Evolutionary conservation across 1,140 invertebrate genomes (phyloP).

Genomic region (Glomeris maerens): DNA sequence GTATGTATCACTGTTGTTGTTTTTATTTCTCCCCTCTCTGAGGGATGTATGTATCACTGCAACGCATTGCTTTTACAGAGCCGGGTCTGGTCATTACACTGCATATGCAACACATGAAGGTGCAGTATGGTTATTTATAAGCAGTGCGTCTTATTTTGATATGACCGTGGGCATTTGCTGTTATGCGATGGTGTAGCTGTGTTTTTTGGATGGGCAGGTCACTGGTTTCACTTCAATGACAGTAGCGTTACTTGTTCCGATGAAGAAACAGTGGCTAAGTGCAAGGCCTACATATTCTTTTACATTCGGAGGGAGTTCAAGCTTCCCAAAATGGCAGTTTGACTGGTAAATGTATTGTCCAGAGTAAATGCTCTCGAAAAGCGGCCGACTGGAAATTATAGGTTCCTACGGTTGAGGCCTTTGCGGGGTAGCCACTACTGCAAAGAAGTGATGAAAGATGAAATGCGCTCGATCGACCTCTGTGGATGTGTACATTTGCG

Average conservation of each 20-base stretch:
- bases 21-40: neutral
- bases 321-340: slow-evolving; percentile 18
- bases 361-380: too few species aligned
- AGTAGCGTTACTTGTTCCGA: slow-evolving; percentile 61
- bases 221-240: slow-evolving; percentile 80
- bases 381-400: too few species aligned
- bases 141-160: neutral
- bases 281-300: slow-evolving; percentile 75
- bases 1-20: slow-evolving; percentile 3
- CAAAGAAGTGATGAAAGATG: too few species aligned
- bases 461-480: too few species aligned
- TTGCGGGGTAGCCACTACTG: too few species aligned
- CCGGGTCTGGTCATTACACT: slow-evolving; percentile 71
- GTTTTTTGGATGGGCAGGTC: slow-evolving; percentile 28
- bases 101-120: slow-evolving; percentile 65
- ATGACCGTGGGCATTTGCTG: neutral
- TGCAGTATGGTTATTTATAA: slow-evolving; percentile 19
- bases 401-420: too few species aligned
- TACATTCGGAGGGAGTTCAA: slow-evolving; percentile 54
- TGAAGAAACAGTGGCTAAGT: slow-evolving; percentile 50
- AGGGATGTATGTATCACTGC: neutral
- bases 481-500: too few species aligned
- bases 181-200: neutral
- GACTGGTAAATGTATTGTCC: too few species aligned
- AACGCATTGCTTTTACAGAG: slow-evolving; percentile 36